phyloP scores from a whole-genome alignment of 2,888 invertebrate genomes.

The Drosophila parthenogenetica region DNA sequence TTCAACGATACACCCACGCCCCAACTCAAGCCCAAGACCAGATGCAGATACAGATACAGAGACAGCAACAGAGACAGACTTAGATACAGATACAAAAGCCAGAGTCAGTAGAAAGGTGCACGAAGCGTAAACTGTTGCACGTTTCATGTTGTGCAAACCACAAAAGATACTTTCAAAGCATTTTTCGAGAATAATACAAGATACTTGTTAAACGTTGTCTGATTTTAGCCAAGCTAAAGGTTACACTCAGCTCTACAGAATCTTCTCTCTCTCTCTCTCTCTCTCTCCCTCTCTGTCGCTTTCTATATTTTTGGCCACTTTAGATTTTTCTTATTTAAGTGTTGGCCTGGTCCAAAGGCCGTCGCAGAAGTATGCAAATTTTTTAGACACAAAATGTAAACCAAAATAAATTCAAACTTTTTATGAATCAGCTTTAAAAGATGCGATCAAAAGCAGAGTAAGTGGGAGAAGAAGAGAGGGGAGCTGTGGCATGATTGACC shows the following conservation, averaged over 20 bases:
- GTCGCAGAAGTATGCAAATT: slow-evolving; percentile 49
- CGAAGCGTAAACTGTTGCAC: slow-evolving; percentile 47
- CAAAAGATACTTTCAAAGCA: slow-evolving; percentile 26
- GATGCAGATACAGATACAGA: slow-evolving; percentile 4
- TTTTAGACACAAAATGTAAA: slow-evolving; percentile 40
- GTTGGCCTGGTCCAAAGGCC: slow-evolving; percentile 19
- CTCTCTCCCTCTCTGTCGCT: neutral
- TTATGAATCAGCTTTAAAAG: slow-evolving; percentile 70
- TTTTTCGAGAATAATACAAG: slow-evolving; percentile 27
- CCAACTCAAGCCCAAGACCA: slow-evolving; percentile 11
- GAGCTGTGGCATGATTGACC: slow-evolving; percentile 48
- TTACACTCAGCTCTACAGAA: slow-evolving; percentile 7
- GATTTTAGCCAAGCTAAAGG: slow-evolving; percentile 24
- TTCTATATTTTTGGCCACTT: slow-evolving; percentile 1
- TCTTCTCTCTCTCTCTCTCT: neutral
- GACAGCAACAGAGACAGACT: slow-evolving; percentile 2
- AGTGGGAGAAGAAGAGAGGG: neutral
- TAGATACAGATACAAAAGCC: slow-evolving; percentile 15
- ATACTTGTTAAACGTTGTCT: slow-evolving; percentile 30
- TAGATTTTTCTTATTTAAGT: slow-evolving; percentile 2
- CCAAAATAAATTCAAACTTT: slow-evolving; percentile 66
- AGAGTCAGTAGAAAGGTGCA: slow-evolving; percentile 39
- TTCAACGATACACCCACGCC: slow-evolving; percentile 34
- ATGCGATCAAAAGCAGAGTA: neutral
- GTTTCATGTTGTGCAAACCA: slow-evolving; percentile 17